Evolutionary conservation across 2,888 invertebrate genomes (phyloP).

Genomic region (Yponomeuta malinellus): DNA sequence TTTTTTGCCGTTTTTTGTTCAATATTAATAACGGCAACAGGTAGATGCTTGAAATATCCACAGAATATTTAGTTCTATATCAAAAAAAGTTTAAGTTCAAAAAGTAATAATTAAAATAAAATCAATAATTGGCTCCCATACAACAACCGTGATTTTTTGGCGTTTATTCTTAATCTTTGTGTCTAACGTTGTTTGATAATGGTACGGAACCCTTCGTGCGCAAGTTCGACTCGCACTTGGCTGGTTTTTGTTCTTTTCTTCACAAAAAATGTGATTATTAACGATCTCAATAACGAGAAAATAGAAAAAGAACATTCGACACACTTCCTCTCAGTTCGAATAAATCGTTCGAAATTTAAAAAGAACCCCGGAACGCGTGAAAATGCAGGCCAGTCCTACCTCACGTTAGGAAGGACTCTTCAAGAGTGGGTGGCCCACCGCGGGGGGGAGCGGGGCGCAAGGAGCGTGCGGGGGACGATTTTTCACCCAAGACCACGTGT

Average conservation of each 20-base stretch:
- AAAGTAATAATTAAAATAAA: too few relatives aligned
- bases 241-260: not conserved
- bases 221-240: too few relatives aligned
- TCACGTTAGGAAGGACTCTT: conserved; percentile 40
- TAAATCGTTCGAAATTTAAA: conserved; percentile 6
- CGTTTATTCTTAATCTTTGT: too few relatives aligned
- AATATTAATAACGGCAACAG: too few relatives aligned
- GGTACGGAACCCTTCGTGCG: too few relatives aligned
- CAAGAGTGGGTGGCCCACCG: conserved; percentile 17
- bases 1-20: too few relatives aligned
- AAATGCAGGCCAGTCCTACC: conserved; percentile 10
- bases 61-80: too few relatives aligned
- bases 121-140: too few relatives aligned
- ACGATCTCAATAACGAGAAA: not conserved
- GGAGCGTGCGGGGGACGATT: conserved; percentile 41
- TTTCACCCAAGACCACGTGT: conserved; percentile 72
- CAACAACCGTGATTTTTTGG: too few relatives aligned
- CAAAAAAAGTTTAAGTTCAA: too few relatives aligned
- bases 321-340: not conserved
- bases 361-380: conserved; percentile 1
- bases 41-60: too few relatives aligned
- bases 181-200: too few relatives aligned
- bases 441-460: conserved; percentile 21
- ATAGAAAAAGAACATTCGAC: conserved; percentile 5
- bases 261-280: not conserved